Percentiles rank a stretch among this genome's conserved stretches.
Conservation (phyloP, 1,140 invertebrate genomes). For the Sitodiplosis mosellana region DNA sequence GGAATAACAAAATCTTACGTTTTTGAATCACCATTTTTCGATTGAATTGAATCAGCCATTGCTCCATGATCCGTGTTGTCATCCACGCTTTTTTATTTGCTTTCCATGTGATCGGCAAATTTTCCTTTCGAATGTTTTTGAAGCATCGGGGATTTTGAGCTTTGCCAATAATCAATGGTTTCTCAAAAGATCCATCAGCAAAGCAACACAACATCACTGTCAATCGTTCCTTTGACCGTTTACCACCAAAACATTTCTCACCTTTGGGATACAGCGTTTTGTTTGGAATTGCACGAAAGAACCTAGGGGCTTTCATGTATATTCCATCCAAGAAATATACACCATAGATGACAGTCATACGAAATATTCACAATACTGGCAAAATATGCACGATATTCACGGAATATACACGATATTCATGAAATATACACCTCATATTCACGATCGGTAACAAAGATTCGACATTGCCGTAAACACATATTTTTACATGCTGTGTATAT, state of each 20-base stretch:
- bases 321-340: too few species aligned
- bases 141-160: constrained; percentile 23
- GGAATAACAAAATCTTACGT: constrained; percentile 10
- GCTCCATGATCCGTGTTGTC: constrained; percentile 16
- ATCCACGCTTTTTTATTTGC: constrained; percentile 24
- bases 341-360: too few species aligned
- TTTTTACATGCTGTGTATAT: too few species aligned
- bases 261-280: constrained; percentile 11
- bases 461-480: too few species aligned
- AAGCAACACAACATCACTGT: constrained; percentile 23
- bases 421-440: too few species aligned
- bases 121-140: constrained; percentile 18
- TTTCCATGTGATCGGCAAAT: constrained; percentile 21
- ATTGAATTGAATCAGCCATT: constrained; percentile 17
- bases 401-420: too few species aligned
- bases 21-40: constrained; percentile 11
- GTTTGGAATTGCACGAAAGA: constrained; percentile 20
- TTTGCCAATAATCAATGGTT: constrained; percentile 26
- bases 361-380: too few species aligned
- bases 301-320: too few species aligned
- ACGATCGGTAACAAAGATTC: too few species aligned
- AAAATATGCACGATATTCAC: too few species aligned
- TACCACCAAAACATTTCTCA: constrained; percentile 13
- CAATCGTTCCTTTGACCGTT: constrained; percentile 21
- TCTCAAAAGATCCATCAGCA: constrained; percentile 23